Conservation (phyloP, 2,113 vertebrate species). For the Todiramphus saurophagus region DNA sequence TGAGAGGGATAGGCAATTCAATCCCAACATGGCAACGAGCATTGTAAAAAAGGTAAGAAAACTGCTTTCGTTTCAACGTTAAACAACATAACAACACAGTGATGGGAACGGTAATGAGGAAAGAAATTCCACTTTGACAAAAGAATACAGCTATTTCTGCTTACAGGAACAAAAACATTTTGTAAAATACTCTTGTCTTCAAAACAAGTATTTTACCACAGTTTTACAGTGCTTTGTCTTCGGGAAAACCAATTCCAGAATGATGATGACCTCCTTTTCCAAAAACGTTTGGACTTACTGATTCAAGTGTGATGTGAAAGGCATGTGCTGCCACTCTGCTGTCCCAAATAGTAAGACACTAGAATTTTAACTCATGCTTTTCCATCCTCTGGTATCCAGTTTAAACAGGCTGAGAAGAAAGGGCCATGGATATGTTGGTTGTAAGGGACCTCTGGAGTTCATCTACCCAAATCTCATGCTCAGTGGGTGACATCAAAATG, state of each 20-base stretch:
- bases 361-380: neutral
- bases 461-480: neutral
- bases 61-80: neutral
- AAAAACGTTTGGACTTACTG: neutral
- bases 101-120: neutral
- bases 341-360: neutral
- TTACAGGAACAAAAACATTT: neutral
- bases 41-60: slow-evolving; percentile 11
- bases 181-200: neutral
- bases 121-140: neutral
- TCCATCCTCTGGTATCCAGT: neutral
- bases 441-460: neutral
- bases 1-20: neutral
- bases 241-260: neutral
- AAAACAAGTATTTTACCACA: neutral
- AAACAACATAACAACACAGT: neutral
- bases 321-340: neutral
- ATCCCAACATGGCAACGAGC: neutral
- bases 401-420: neutral
- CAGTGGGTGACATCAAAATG: neutral
- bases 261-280: neutral
- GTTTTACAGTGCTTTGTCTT: neutral
- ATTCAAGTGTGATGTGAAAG: neutral
- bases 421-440: neutral
- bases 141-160: neutral